These are phyloP conservation scores for Mormyrus lacerda DNA, from an alignment of 2,113 vertebrate species.

Conservation along the genomic window DNA sequence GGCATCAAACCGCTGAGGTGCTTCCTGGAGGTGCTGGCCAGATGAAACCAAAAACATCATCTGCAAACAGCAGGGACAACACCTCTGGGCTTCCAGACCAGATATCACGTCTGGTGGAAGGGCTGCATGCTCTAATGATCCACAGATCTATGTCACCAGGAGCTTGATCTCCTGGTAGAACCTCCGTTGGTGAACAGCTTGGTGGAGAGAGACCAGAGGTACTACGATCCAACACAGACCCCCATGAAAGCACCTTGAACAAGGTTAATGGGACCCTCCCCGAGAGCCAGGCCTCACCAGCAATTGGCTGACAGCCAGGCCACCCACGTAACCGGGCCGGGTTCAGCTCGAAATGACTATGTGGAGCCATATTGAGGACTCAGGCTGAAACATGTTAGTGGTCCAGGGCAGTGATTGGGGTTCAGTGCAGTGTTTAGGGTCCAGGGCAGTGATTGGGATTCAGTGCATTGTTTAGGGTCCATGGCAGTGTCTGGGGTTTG, in stretches of 20 bases:
- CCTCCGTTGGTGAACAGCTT: too few species aligned
- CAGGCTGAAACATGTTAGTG: background rate
- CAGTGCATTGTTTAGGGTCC: too few species aligned
- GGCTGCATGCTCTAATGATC: background rate
- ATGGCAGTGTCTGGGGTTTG: too few species aligned
- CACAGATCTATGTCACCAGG: background rate
- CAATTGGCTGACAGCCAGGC: background rate
- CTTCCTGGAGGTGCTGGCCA: background rate
- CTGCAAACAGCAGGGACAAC: background rate
- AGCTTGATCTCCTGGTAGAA: background rate
- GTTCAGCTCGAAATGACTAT: background rate
- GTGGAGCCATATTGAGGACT: background rate
- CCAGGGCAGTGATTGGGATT: too few species aligned
- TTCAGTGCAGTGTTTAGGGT: too few species aligned
- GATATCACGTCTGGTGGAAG: background rate
- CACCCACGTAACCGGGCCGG: background rate
- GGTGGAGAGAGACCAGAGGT: too few species aligned
- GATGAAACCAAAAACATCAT: background rate
- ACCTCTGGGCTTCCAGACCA: background rate
- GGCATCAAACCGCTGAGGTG: background rate
- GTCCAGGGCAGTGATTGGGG: too few species aligned
- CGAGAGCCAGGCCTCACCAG: background rate
- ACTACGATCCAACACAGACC: too few species aligned
- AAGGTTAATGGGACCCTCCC: background rate
- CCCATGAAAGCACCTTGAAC: background rate